Evolutionary conservation across 2,888 invertebrate genomes (phyloP).

Genomic region (Plusia festucae): DNA sequence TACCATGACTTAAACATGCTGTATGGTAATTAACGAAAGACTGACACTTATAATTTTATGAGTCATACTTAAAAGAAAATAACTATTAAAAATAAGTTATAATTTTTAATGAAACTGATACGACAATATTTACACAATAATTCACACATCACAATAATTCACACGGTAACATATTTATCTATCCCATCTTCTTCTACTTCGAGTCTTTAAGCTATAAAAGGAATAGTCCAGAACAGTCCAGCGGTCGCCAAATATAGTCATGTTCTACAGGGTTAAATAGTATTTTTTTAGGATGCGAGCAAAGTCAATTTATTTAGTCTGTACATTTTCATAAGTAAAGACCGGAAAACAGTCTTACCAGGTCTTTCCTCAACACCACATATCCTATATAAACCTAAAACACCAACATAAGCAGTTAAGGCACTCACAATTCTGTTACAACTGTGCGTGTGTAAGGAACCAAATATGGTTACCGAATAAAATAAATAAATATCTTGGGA

Average conservation of each 20-base stretch:
- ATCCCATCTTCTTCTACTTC: conserved; percentile 17
- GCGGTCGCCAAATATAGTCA: not conserved
- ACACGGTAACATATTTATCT: conserved; percentile 12
- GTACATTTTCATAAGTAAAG: no score
- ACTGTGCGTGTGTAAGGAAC: conserved; percentile 26
- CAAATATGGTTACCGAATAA: conserved; percentile 47
- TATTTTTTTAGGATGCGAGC: no score
- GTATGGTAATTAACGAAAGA: not conserved
- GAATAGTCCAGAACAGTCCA: conserved; percentile 10
- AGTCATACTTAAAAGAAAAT: no score
- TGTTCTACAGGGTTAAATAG: not conserved
- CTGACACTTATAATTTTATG: not conserved
- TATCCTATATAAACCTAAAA: conserved; percentile 7
- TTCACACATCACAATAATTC: no score
- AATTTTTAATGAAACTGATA: not conserved
- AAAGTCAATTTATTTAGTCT: no score
- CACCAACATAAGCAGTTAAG: conserved; percentile 30
- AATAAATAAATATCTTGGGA: no score
- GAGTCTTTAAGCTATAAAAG: not conserved
- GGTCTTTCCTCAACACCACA: not conserved
- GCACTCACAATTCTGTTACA: conserved; percentile 54
- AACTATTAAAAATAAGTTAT: not conserved
- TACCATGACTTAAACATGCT: not conserved
- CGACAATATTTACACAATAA: not conserved
- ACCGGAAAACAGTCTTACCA: no score